Evolutionary conservation across 2,113 vertebrate genomes (phyloP).

Genomic region (Grammomys dolichurus): DNA sequence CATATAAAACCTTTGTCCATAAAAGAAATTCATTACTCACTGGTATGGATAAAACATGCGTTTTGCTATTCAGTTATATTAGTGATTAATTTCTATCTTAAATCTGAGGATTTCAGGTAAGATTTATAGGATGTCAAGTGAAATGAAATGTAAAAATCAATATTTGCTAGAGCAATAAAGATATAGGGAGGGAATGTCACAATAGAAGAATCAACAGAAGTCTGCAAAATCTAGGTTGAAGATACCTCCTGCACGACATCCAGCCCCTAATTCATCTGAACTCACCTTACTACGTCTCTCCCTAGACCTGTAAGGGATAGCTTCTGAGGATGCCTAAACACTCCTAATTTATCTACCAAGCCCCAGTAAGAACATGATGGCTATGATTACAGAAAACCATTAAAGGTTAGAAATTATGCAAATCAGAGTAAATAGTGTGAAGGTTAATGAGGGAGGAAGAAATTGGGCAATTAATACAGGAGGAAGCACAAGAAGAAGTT

Average conservation of each 20-base stretch:
- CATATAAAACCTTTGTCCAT: conserved; percentile 12
- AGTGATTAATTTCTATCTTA: not conserved
- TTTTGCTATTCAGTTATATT: not conserved
- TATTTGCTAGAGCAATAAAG: not conserved
- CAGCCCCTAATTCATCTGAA: not conserved
- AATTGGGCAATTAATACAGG: not conserved
- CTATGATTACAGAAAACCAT: not conserved
- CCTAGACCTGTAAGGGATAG: not conserved
- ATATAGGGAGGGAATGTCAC: not conserved
- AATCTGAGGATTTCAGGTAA: not conserved
- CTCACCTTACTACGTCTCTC: not conserved
- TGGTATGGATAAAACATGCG: not conserved
- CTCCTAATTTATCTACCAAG: not conserved
- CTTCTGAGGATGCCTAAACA: not conserved
- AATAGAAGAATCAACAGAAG: not conserved
- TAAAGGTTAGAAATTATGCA: not conserved
- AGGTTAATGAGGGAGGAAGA: not conserved
- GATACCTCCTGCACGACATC: not conserved
- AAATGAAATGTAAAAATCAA: not conserved
- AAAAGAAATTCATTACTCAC: not conserved
- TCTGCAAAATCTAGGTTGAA: not conserved
- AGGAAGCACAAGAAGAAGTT: not conserved
- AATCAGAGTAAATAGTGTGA: not conserved
- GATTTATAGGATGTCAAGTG: not conserved
- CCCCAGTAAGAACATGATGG: not conserved